Evolutionary conservation across 1,140 invertebrate species (phyloP).

Genomic region (Zophobas morio): DNA sequence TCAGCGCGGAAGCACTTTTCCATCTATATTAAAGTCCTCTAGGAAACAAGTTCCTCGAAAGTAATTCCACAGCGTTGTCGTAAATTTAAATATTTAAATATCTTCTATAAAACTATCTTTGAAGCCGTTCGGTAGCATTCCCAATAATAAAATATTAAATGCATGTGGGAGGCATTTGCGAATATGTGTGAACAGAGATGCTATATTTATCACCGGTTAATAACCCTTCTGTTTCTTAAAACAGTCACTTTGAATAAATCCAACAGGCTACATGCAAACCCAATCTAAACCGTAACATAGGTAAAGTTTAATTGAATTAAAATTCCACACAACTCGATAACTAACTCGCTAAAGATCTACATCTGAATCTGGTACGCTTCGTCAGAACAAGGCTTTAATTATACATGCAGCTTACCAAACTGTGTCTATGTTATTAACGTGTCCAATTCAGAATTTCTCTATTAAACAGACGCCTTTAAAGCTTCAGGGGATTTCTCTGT

Average conservation of each 20-base stretch:
- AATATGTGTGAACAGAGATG: conserved; percentile 18
- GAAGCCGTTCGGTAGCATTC: conserved; percentile 5
- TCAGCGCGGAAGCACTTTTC: no score
- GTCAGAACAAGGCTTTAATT: conserved; percentile 25
- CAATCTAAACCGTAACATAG: neutral
- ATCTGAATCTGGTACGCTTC: conserved; percentile 11
- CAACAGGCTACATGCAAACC: neutral
- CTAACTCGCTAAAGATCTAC: conserved; percentile 1
- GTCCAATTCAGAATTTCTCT: conserved; percentile 29
- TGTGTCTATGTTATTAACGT: conserved; percentile 21
- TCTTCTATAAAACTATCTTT: conserved; percentile 14
- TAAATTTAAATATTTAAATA: conserved; percentile 4
- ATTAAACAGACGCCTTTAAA: conserved; percentile 24
- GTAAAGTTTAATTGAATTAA: conserved; percentile 18
- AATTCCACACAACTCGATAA: conserved; percentile 1
- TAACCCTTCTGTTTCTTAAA: conserved; percentile 25
- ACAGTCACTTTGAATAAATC: conserved; percentile 14
- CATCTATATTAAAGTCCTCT: conserved; percentile 2
- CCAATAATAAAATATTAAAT: conserved; percentile 15
- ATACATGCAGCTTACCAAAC: conserved; percentile 25
- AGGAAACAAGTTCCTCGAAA: neutral
- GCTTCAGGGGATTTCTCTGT: conserved; percentile 7
- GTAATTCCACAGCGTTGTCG: neutral
- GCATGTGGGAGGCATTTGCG: conserved; percentile 24
- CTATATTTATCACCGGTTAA: conserved; percentile 42